phyloP scores from a whole-genome alignment of 1,140 invertebrate genomes.

The Cherax destructor region DNA sequence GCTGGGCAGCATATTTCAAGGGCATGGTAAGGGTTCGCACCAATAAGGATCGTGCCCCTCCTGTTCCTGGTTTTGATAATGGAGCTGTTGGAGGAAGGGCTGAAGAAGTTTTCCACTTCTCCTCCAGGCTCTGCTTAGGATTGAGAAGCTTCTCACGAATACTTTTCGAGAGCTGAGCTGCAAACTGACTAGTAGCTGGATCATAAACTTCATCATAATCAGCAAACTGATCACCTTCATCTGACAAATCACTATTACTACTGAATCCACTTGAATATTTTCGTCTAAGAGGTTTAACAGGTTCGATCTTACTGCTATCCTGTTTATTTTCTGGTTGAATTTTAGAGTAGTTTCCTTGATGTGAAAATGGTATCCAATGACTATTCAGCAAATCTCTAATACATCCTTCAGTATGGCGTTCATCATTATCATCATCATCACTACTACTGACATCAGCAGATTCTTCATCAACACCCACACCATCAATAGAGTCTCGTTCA shows the following conservation, averaged over 20 bases:
- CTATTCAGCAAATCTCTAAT: conserved; percentile 16
- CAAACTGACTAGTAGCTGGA: conserved; percentile 52
- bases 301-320: conserved; percentile 22
- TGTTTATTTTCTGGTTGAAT: conserved; percentile 27
- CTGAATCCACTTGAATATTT: conserved; percentile 71
- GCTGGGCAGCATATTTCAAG: conserved; percentile 69
- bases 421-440: conserved; percentile 38
- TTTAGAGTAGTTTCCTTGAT: conserved; percentile 28
- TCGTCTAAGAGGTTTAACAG: conserved; percentile 43
- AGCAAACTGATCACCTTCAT: conserved; percentile 62
- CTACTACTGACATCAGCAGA: conserved; percentile 60
- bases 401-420: conserved; percentile 14
- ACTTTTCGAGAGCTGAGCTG: conserved; percentile 64
- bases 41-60: conserved; percentile 65
- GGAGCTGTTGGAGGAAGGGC: conserved; percentile 35
- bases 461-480: conserved; percentile 29
- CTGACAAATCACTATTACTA: conserved; percentile 67
- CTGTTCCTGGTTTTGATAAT: conserved; percentile 25
- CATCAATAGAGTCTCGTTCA: conserved; percentile 59
- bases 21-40: conserved; percentile 71
- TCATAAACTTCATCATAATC: conserved; percentile 67
- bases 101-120: conserved; percentile 36
- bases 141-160: conserved; percentile 56
- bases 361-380: conserved; percentile 33
- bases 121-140: conserved; percentile 48